Base-by-base conservation (phyloP, 2,113 vertebrate genomes). In the Pygoscelis adeliae region DNA sequence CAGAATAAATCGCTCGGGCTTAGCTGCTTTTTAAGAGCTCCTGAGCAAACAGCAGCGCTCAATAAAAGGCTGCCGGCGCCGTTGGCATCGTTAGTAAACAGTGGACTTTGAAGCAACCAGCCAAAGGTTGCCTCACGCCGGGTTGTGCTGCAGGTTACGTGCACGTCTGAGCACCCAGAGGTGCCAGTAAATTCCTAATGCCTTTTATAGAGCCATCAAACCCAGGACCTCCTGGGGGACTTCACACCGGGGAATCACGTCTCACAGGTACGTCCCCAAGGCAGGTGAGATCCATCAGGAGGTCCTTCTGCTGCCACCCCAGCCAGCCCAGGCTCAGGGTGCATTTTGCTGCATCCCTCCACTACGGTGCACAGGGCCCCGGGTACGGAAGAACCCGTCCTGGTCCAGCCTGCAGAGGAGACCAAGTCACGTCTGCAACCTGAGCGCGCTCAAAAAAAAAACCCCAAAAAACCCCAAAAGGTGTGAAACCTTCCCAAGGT, bases 361-460 rank as follows among this genome's bases (percentile, higher is more conserved):
- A 3, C n/a, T 7, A 7, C 4, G 2, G 15, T 0, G 9, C n/a
- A 0, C 27, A 13, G 8, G 26, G 13, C 20, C 9, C 42, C 1
- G 2, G 55, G 16, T 3, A 21, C 12, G 2, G 12, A 4, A 13
- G 42, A 34, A 30, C 14, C 8, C 0, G 49, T 16, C n/a, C 26
- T 4, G 3, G 29, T 26, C 29, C 53, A 13, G 44, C 11, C 34
- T 16, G 5, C 12, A 6, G 44, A 34, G 27, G 29, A 59, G n/a
- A 21, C 10, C 0, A 27, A 58, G 23, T 22, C 32, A 2, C 1
- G 1, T 53, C 32, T 59, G 23, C 13, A 36, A 18, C 50, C 61
- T 7, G 15, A 30, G 15, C 0, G 7, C 12, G 2, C 61, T 6
- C 13, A 11, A 22, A 30, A 63, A 36, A 7, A 42, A 42, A 42